Evolutionary conservation across 2,797 vertebrate species (phyloP).

Genomic region (Remorina albescens): DNA sequence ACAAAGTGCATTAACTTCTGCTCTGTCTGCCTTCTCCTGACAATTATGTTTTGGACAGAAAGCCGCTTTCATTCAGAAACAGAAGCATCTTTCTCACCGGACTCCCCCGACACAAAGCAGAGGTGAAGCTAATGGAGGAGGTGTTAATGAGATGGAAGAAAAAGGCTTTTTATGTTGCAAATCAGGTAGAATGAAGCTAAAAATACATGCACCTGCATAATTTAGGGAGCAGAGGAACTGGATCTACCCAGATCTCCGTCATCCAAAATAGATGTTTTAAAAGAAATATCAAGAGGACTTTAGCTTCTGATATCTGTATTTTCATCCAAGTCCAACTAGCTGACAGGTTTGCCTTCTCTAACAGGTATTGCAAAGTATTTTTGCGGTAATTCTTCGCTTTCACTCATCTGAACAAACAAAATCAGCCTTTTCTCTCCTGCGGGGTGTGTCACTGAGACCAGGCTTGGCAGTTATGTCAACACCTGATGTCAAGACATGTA

Average conservation of each 20-base stretch:
- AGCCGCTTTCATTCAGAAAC: conserved; percentile 80
- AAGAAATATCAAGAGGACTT: conserved; percentile 32
- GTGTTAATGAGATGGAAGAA: conserved; percentile 52
- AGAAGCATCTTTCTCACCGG: conserved; percentile 69
- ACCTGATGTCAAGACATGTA: conserved; percentile 62
- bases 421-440: conserved; percentile 1
- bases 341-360: not conserved
- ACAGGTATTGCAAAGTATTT: conserved; percentile 10
- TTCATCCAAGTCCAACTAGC: conserved; percentile 3
- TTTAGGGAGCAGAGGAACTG: conserved; percentile 61
- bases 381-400: conserved; percentile 19
- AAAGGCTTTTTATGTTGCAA: conserved; percentile 44
- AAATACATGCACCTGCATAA: conserved; percentile 75
- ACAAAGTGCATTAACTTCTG: conserved; percentile 88
- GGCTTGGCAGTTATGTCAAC: conserved; percentile 38
- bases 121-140: conserved; percentile 45
- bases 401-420: conserved; percentile 26
- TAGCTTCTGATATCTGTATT: conserved; percentile 2
- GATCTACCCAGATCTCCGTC: conserved; percentile 50
- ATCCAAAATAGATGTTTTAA: conserved; percentile 34
- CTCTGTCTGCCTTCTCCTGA: conserved; percentile 80
- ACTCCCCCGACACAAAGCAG: conserved; percentile 40
- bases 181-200: conserved; percentile 64
- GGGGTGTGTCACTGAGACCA: conserved; percentile 14
- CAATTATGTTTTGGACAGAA: conserved; percentile 79